Percentiles rank a stretch among this genome's conserved stretches.
These are phyloP conservation scores for Drosophila picticornis DNA, from an alignment of 2,888 invertebrate genomes.

Conservation along the genomic window DNA sequence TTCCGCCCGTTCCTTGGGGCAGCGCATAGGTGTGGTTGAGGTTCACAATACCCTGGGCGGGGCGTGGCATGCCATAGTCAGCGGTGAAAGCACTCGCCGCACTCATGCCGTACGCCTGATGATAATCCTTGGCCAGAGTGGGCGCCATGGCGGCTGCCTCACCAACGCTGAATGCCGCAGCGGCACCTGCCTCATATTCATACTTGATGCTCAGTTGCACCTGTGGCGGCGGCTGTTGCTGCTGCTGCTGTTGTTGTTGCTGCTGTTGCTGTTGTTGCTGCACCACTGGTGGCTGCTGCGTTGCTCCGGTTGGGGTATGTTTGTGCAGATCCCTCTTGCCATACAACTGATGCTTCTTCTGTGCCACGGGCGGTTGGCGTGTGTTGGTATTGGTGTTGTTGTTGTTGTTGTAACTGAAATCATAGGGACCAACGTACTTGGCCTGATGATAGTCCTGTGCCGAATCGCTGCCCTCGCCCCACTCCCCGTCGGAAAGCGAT, in stretches of 20 bases:
- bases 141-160: conserved; percentile 82
- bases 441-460: conserved; percentile 91
- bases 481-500: conserved; percentile 94
- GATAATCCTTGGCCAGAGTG: conserved; percentile 80
- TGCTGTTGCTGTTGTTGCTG: conserved; percentile 38
- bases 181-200: conserved; percentile 86
- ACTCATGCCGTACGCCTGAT: conserved; percentile 79
- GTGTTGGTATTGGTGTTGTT: conserved; percentile 87
- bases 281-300: conserved; percentile 53
- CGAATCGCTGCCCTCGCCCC: conserved; percentile 96
- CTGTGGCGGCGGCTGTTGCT: conserved; percentile 64
- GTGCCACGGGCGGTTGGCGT: conserved; percentile 89
- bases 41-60: conserved; percentile 88
- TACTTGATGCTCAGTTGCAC: conserved; percentile 86
- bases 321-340: conserved; percentile 94
- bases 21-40: conserved; percentile 96
- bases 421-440: conserved; percentile 87
- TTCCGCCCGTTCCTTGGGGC: conserved; percentile 87
- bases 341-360: conserved; percentile 97
- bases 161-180: conserved; percentile 72
- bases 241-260: conserved; percentile 37
- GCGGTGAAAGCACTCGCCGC: conserved; percentile 85
- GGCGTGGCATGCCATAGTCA: conserved; percentile 87
- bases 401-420: conserved; percentile 88
- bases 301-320: conserved; percentile 69